Conservation (phyloP, 2,797 vertebrate genomes). For the Cyclura pinguis region DNA sequence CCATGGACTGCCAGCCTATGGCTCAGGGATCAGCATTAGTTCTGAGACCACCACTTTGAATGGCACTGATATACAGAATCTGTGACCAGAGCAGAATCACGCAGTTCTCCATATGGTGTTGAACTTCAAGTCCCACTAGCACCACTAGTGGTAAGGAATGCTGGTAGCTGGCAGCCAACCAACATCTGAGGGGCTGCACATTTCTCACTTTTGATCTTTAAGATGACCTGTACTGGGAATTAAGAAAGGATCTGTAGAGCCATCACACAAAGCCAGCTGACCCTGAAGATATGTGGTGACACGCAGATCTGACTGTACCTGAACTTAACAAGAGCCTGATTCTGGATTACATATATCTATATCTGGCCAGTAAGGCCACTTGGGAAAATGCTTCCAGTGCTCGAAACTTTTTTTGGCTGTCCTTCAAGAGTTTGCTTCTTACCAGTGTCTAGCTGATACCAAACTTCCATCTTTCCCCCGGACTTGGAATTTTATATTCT, state of each 20-base stretch:
- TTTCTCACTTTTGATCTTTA: no score
- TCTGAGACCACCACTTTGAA: not conserved
- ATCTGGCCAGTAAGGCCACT: not conserved
- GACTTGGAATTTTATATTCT: not conserved
- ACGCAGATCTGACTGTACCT: not conserved
- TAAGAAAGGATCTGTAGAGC: not conserved
- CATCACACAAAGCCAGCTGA: not conserved
- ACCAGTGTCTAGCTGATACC: not conserved
- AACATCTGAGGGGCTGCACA: no score
- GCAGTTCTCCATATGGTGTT: no score
- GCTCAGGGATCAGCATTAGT: no score
- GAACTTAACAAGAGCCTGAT: not conserved
- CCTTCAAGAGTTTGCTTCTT: not conserved
- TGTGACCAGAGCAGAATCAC: no score
- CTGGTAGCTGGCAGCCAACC: no score
- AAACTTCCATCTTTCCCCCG: not conserved
- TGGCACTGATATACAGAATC: not conserved
- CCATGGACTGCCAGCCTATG: no score
- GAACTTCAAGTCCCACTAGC: no score
- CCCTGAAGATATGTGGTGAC: not conserved
- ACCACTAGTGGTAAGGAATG: no score
- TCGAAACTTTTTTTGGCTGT: not conserved
- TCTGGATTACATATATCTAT: not conserved
- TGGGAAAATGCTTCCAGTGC: not conserved
- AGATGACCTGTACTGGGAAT: not conserved